Evolutionary conservation across 2,113 vertebrate species (phyloP).

Genomic region (Crotalus helleri): DNA sequence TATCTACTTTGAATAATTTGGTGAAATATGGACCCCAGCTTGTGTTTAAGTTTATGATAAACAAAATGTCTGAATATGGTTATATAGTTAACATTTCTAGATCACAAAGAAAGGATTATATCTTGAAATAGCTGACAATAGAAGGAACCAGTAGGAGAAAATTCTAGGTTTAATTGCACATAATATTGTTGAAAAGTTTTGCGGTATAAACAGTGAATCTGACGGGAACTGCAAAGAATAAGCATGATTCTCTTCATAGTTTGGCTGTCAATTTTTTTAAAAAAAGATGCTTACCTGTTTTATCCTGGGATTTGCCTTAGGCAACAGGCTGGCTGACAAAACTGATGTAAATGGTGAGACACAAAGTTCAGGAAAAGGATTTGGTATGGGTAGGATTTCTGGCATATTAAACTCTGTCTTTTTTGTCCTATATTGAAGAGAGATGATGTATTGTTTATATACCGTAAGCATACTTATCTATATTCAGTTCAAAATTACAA

Average conservation of each 20-base stretch:
- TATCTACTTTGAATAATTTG: neutral
- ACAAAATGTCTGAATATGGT: neutral
- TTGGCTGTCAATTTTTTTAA: conserved; percentile 2
- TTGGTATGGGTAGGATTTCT: conserved; percentile 77
- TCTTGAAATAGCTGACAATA: neutral
- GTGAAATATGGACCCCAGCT: neutral
- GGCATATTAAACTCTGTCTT: conserved; percentile 68
- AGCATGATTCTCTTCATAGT: neutral
- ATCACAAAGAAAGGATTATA: neutral
- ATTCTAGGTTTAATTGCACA: neutral
- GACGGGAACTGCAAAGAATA: neutral
- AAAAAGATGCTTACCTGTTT: conserved; percentile 80
- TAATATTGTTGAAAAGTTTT: neutral
- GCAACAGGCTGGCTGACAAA: conserved; percentile 81
- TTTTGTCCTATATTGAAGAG: conserved; percentile 74
- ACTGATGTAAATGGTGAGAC: conserved; percentile 75
- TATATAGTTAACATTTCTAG: neutral
- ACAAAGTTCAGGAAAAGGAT: conserved; percentile 84
- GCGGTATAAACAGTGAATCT: neutral
- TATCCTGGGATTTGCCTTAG: conserved; percentile 84
- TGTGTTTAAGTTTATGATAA: neutral
- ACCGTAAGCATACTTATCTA: conserved; percentile 41
- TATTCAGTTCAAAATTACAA: conserved; percentile 35
- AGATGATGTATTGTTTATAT: conserved; percentile 54
- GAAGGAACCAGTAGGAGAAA: neutral